Base-by-base conservation (phyloP, 1,140 invertebrate species). In the Bombus waltoni region DNA sequence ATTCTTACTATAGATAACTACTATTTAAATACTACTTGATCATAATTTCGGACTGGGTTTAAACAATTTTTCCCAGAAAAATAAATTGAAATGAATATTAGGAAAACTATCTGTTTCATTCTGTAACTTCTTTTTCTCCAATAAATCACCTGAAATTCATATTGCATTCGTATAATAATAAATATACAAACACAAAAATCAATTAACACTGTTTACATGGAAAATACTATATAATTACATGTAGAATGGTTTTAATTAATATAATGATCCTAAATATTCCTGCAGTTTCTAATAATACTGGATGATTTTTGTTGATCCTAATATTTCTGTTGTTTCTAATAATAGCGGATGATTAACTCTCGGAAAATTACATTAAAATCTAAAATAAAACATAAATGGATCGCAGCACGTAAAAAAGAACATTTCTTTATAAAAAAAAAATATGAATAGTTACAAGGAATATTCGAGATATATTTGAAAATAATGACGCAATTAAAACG, bases 61-160 rank as follows among this genome's bases (percentile, higher is more conserved):
- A 83, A 95, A 95, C 88, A 93, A 94, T 71, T 93, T 93, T 40
- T 90, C 71, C 94, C 93, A 95, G 2, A 91, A 91, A 88, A 95
- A 93, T 59, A 81, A 38, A 83, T 89, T 91, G 42, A 91, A 68
- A 68, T 8, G 28, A 3, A 47, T 6, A 47, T 79, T 22, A 38
- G 35, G 6, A 4, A 3, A 3, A 65, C 25, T 25, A 44, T 2
- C 28, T 4, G 70, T 81, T 42, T 42, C 18, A 59, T 47, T 82
- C 38, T 74, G 40, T 73, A 87, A 70, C 89, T 90, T 91, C 28
- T 92, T 88, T 42, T 90, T 80, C 70, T 87, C 81, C 42, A 81
- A 79, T 25, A 92, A 53, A 87, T 94, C 92, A 90, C 86, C 94
- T 95, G 77, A 83, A 95, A 94, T 79, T 87, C 68, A 86, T 35